Evolutionary conservation across 2,888 invertebrate genomes (phyloP), one percentile per base, ranked within the genome.

Genomic region (Sphaeridia pumilis): DNA sequence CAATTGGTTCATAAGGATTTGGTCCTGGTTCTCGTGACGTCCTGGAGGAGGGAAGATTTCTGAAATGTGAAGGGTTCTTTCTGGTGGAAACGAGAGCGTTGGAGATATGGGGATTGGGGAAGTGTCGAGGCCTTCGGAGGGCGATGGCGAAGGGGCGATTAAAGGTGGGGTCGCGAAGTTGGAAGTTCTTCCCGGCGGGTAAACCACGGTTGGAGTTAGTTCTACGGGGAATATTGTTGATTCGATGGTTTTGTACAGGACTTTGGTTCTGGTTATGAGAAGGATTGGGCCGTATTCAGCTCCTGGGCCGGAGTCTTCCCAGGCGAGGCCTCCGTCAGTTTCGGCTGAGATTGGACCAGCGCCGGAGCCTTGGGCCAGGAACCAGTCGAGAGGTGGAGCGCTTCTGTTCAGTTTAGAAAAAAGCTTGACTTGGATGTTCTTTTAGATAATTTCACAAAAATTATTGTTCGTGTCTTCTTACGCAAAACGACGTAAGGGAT

Each of bases 331-430:
- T 4, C 61, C 65, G 43, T 56, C 52, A 14, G 54, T 52, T 17
- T 53, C 53, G 2, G 58, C 50, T 0, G 54, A 46, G 22, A 53
- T 28, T 14, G 82, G 81, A 0, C 84, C 87, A 67, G 87, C 87
- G 0, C 87, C 87, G 0, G 84, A 84, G 0, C 87, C 87, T n/a
- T n/a, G n/a, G 0, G 86, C 86, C 88, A 88, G 88, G 70, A 89
- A 38, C n/a, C n/a, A n/a, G n/a, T n/a, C n/a, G n/a, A n/a, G n/a
- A n/a, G n/a, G n/a, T n/a, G n/a, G n/a, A n/a, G n/a, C n/a, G n/a
- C n/a, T n/a, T n/a, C n/a, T n/a, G n/a, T n/a, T n/a, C n/a, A n/a
- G n/a, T n/a, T n/a, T n/a, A n/a, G n/a, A n/a, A n/a, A n/a, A n/a
- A n/a, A n/a, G n/a, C n/a, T n/a, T n/a, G n/a, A n/a, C n/a, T n/a